Conservation (phyloP, 92 coral and sea anemone species). For the Palythoa heliodiscus region DNA sequence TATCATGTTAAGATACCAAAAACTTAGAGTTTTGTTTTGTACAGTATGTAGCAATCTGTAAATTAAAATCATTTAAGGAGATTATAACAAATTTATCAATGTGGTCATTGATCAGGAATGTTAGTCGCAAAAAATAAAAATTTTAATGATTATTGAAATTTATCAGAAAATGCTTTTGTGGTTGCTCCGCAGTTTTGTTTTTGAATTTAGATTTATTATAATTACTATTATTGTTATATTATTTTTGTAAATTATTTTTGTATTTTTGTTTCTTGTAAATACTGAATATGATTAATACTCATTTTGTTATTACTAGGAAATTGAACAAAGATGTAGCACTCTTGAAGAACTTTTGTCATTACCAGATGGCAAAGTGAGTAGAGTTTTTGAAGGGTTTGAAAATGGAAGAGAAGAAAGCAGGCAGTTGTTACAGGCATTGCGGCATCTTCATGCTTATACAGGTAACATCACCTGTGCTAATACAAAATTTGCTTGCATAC, state of each 20-base stretch:
- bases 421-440: constrained; percentile 74
- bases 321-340: constrained; percentile 77
- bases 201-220: no score
- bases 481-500: no score
- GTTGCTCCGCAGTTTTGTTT: no score
- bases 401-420: constrained; percentile 81
- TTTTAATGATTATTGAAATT: no score
- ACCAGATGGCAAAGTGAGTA: constrained; percentile 83
- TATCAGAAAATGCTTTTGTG: no score
- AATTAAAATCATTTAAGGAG: background rate
- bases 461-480: constrained; percentile 40
- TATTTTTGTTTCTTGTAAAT: background rate
- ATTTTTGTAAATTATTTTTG: background rate
- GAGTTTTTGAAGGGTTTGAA: constrained; percentile 65
- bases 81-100: background rate
- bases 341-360: constrained; percentile 83
- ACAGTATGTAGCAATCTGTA: background rate
- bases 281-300: background rate
- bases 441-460: constrained; percentile 87
- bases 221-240: no score
- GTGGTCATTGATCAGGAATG: no score
- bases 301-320: constrained; percentile 54
- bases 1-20: background rate
- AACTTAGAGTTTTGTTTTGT: background rate
- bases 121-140: no score